Conservation (phyloP, 1,140 invertebrate genomes). For the Aphelenchoides fujianensis region DNA sequence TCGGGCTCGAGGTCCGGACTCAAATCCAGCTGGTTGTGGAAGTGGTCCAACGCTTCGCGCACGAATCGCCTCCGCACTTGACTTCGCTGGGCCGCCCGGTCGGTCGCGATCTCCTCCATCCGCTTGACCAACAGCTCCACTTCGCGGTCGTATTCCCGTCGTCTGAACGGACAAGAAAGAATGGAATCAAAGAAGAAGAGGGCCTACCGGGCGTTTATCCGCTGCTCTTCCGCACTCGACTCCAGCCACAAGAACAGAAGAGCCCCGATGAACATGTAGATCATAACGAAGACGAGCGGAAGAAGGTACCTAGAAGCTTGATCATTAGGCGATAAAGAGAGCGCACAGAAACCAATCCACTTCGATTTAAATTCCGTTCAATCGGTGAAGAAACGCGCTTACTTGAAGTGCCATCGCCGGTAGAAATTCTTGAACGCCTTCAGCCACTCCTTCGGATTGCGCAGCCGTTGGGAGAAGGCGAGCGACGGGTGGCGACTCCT, state of each 20-base stretch:
- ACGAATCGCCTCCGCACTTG: constrained; percentile 30
- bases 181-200: constrained; percentile 1
- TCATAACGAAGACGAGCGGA: constrained; percentile 52
- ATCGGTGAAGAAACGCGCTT: no score
- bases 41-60: constrained; percentile 48
- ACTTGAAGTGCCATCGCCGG: constrained; percentile 9
- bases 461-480: not conserved
- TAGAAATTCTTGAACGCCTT: not conserved
- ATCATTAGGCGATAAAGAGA: no score
- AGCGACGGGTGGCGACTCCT: not conserved
- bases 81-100: constrained; percentile 26
- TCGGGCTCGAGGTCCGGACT: constrained; percentile 21
- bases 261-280: constrained; percentile 60
- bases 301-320: no score
- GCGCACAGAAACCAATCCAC: no score
- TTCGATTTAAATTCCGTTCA: no score
- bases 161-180: constrained; percentile 26
- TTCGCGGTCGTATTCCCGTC: constrained; percentile 35
- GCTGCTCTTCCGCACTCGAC: constrained; percentile 34
- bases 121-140: constrained; percentile 45
- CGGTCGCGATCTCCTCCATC: constrained; percentile 44
- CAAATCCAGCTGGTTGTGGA: constrained; percentile 30
- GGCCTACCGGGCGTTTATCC: constrained; percentile 31
- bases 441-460: constrained; percentile 18
- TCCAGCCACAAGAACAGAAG: constrained; percentile 55